These are phyloP conservation scores for Pempheris klunzingeri DNA, from an alignment of 2,797 vertebrate genomes.

Conservation along the genomic window DNA sequence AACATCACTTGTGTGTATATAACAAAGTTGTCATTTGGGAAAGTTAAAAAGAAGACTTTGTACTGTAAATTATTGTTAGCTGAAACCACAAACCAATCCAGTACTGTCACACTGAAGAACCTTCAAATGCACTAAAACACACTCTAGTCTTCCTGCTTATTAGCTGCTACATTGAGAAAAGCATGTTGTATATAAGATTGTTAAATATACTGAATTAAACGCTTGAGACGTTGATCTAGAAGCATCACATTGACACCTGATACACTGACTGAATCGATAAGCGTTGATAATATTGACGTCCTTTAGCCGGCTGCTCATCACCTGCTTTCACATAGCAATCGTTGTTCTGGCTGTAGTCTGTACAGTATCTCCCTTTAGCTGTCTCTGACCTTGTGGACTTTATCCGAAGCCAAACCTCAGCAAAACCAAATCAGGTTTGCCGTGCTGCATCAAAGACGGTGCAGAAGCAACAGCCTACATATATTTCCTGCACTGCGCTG, in stretches of 20 bases:
- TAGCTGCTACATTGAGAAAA: conserved; percentile 57
- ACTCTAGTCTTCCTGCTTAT: conserved; percentile 58
- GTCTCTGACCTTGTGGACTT: conserved; percentile 2
- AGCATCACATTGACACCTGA: conserved; percentile 24
- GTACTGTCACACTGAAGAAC: conserved; percentile 52
- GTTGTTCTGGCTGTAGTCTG: not conserved
- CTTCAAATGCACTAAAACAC: conserved; percentile 66
- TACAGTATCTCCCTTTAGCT: not conserved
- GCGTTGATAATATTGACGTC: not conserved
- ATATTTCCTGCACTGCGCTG: conserved; percentile 3
- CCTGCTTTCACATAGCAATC: conserved; percentile 8
- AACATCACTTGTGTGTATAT: conserved; percentile 53
- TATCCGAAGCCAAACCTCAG: conserved; percentile 30
- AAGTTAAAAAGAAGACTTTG: conserved; percentile 21
- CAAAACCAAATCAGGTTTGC: conserved; percentile 44
- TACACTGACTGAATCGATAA: conserved; percentile 27
- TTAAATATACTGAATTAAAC: conserved; percentile 19
- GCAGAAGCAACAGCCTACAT: conserved; percentile 30
- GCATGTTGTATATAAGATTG: conserved; percentile 41
- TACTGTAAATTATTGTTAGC: conserved; percentile 52
- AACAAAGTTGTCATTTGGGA: conserved; percentile 34
- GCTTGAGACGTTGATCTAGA: conserved; percentile 12
- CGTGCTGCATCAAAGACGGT: conserved; percentile 35
- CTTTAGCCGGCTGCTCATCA: conserved; percentile 6
- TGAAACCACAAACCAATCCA: conserved; percentile 51